A percentile compares a stretch with the other conserved stretches of the same genome.
Evolutionary conservation across 2,888 invertebrate genomes (phyloP).

Genomic region (Brenthis ino): DNA sequence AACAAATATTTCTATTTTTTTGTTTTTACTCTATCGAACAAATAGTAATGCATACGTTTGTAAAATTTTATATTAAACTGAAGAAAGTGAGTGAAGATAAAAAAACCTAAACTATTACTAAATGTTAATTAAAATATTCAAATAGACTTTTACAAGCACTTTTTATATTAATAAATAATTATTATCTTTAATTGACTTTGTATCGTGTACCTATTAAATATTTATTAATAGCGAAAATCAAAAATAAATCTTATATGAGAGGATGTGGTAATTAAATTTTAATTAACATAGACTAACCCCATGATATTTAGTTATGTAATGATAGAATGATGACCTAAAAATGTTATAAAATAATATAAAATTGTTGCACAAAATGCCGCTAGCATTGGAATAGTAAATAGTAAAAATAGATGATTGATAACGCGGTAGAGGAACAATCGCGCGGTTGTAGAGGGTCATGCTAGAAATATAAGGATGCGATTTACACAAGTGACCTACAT

Average conservation of each 20-base stretch:
- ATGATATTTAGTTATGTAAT: constrained; percentile 36
- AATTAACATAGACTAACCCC: constrained; percentile 16
- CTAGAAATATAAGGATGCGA: constrained; percentile 50
- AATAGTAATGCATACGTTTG: too few relatives aligned
- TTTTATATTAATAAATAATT: too few relatives aligned
- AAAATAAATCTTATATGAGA: neutral
- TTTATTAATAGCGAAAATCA: neutral
- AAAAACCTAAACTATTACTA: too few relatives aligned
- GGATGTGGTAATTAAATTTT: constrained; percentile 14
- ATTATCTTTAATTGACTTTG: too few relatives aligned
- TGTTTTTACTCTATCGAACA: too few relatives aligned
- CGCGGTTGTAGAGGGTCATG: constrained; percentile 57
- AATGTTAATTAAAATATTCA: too few relatives aligned
- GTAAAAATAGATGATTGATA: constrained; percentile 76
- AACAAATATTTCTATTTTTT: too few relatives aligned
- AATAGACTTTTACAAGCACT: too few relatives aligned
- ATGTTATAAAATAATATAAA: constrained; percentile 41
- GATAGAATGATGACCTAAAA: constrained; percentile 41
- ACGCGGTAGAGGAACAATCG: constrained; percentile 63
- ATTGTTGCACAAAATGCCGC: constrained; percentile 64
- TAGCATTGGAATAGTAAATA: constrained; percentile 61
- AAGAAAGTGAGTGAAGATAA: too few relatives aligned
- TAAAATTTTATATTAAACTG: too few relatives aligned
- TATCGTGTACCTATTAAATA: too few relatives aligned
- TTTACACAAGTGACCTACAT: neutral